These are phyloP conservation scores for Seira musarum DNA, from an alignment of 2,888 invertebrate species.

Conservation along the genomic window DNA sequence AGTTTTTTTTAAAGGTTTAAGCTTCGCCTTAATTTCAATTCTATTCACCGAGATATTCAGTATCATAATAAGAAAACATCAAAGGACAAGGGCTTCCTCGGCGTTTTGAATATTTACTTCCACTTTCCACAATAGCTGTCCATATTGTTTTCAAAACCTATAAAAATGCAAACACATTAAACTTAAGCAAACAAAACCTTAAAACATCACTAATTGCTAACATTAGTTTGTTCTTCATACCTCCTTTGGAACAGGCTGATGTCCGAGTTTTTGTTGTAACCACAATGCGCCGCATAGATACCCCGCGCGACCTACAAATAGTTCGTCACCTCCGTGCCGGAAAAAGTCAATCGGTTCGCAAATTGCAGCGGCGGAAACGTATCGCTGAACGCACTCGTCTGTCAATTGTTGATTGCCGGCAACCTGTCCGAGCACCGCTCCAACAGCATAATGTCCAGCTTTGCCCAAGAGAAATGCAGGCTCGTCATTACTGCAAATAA, in stretches of 20 bases:
- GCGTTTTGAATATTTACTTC: slow-evolving; percentile 78
- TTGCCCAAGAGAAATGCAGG: slow-evolving; percentile 83
- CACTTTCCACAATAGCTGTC: slow-evolving; percentile 81
- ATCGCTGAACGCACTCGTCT: slow-evolving; percentile 72
- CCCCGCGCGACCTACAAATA: slow-evolving; percentile 89
- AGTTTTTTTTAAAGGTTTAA: background rate
- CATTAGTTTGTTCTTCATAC: background rate
- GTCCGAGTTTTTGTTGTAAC: slow-evolving; percentile 73
- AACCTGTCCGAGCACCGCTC: slow-evolving; percentile 77
- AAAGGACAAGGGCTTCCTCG: slow-evolving; percentile 79
- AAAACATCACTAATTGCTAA: slow-evolving; percentile 23
- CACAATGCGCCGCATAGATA: slow-evolving; percentile 85
- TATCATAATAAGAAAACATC: slow-evolving; percentile 85
- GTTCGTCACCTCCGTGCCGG: slow-evolving; percentile 80
- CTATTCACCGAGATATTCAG: slow-evolving; percentile 82
- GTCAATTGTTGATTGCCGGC: slow-evolving; percentile 73
- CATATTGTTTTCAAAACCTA: slow-evolving; percentile 79
- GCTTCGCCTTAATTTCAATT: background rate
- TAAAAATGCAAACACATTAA: slow-evolving; percentile 48
- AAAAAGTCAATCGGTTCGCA: slow-evolving; percentile 77
- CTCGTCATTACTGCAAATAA: slow-evolving; percentile 32
- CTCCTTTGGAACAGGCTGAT: slow-evolving; percentile 61
- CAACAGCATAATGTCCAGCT: slow-evolving; percentile 83
- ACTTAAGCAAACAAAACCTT: slow-evolving; percentile 65
- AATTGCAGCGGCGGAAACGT: slow-evolving; percentile 72